Conservation (phyloP, 2,113 vertebrate genomes). For the Eleginops maclovinus region DNA sequence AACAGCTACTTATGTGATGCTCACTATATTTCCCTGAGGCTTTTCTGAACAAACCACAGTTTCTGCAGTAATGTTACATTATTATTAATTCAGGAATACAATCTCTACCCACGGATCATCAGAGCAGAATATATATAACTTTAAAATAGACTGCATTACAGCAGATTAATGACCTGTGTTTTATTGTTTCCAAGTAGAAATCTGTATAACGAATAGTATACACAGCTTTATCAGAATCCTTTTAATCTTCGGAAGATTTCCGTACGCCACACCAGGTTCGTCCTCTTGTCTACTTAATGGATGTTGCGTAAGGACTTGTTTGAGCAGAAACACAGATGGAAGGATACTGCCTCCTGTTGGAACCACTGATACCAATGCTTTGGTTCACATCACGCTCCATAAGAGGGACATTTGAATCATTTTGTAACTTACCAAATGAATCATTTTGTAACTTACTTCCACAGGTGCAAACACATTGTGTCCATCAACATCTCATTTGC, state of each 20-base stretch:
- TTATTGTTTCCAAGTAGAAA: not conserved
- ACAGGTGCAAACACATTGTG: not conserved
- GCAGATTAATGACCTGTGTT: not conserved
- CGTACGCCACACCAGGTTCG: not conserved
- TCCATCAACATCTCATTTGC: not conserved
- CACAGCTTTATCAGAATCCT: conserved; percentile 21
- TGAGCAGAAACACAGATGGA: not conserved
- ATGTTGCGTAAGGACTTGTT: conserved; percentile 49
- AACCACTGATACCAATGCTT: not conserved
- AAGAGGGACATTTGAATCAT: no score
- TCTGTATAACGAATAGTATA: not conserved
- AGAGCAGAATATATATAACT: not conserved
- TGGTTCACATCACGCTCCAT: not conserved
- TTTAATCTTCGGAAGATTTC: conserved; percentile 45
- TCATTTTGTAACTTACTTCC: not conserved
- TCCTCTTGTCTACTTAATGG: conserved; percentile 8
- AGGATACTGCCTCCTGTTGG: conserved; percentile 68
- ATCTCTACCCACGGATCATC: not conserved
- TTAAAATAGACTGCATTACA: not conserved
- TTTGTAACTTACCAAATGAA: no score
- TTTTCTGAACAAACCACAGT: conserved; percentile 1
- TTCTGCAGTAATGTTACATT: not conserved
- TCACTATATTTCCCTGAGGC: not conserved
- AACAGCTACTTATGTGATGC: not conserved
- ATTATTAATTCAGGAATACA: not conserved